Base-by-base conservation (phyloP, 2,113 vertebrate species). In the Opisthocomus hoazin region DNA sequence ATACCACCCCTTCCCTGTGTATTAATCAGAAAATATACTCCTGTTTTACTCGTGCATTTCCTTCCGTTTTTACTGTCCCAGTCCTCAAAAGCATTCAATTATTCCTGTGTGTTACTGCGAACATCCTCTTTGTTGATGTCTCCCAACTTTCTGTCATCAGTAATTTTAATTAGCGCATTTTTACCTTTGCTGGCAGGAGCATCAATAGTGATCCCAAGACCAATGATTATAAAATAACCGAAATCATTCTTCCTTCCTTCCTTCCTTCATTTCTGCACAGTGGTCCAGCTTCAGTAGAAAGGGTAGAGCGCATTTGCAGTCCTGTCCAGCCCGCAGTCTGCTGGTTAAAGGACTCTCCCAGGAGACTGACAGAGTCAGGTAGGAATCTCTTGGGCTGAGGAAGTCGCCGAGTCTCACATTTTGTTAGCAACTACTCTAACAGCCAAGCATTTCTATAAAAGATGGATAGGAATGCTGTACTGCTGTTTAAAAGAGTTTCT, bases 61-160 rank as follows among this genome's bases (percentile, higher is more conserved):
- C 58, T 80, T 69, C 34, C 14, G 48, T 34, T 90, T 93, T 75
- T n/a, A 76, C 36, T 73, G 83, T 65, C 45, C 34, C 27, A 24
- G 23, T 36, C 65, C 75, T 61, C 45, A 85, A 50, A 37, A 85
- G 48, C 50, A 79, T 68, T 51, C n/a, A 8, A n/a, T 86, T 84
- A 88, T 79, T 79, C 66, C 50, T 8, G 21, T 24, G 57, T 74
- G 26, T 75, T 41, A 53, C 63, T 26, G 37, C 45, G 71, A 84
- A 46, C 41, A 86, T 90, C 10, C 2, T 80, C 58, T 69, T 83
- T 50, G 79, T 45, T 23, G n/a, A 66, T 23, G 48, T 34, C 46
- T 84, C 87, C 46, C 92, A 95, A 82, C 37, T 84, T 96, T 87
- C 77, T 87, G 81, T 73, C 78, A 94, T 30, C 77, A 37, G 69